phyloP scores from a whole-genome alignment of 2,113 vertebrate genomes.

The Erinaceus europaeus region DNA sequence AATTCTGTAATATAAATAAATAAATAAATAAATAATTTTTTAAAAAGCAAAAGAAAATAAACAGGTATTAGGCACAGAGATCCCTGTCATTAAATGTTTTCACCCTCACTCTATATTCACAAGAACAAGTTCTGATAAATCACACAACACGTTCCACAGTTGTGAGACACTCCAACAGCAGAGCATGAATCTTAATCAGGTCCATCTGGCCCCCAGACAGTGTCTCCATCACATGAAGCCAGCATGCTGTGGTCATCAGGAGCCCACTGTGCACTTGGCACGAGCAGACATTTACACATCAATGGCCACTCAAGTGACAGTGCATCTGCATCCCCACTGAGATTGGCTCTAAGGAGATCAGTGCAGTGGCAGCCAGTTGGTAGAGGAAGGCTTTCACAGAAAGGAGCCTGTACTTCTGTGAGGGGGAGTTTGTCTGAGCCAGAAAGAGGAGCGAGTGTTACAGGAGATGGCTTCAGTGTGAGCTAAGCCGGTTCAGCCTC shows the following conservation, averaged over 20 bases:
- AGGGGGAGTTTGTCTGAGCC: neutral
- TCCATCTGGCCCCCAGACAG: neutral
- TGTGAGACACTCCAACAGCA: neutral
- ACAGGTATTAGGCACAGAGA: neutral
- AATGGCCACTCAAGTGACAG: too few species aligned
- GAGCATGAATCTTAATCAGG: neutral
- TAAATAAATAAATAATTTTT: too few species aligned
- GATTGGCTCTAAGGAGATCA: too few species aligned
- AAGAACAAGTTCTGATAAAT: neutral
- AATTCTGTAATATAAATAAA: too few species aligned
- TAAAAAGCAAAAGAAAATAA: too few species aligned
- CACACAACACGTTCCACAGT: neutral
- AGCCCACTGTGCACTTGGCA: too few species aligned
- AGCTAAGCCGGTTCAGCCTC: neutral
- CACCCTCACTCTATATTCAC: neutral
- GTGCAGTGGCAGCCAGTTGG: neutral
- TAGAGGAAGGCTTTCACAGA: neutral
- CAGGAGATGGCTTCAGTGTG: neutral
- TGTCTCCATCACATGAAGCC: conserved; percentile 8
- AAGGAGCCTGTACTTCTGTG: neutral
- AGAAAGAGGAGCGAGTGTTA: neutral
- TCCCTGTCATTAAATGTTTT: neutral
- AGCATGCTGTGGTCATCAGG: neutral
- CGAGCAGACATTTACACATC: neutral
- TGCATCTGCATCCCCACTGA: too few species aligned